Conservation (phyloP, 2,888 invertebrate species). For the Cenopis cana region DNA sequence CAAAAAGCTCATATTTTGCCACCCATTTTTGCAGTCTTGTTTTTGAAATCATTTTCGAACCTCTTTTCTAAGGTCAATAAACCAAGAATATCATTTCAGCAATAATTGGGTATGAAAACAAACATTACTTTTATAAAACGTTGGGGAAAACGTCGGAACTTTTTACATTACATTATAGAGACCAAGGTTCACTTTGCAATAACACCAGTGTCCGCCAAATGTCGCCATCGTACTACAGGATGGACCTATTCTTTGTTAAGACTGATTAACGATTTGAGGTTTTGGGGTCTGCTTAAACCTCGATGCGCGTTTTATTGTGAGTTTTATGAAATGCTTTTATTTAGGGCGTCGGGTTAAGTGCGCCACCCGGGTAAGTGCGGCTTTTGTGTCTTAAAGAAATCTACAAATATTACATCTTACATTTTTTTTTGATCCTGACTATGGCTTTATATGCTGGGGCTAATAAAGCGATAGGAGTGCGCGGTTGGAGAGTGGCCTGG, state of each 20-base stretch:
- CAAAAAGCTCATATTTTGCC: background rate
- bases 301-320: background rate
- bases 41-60: background rate
- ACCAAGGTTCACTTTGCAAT: background rate
- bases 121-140: slow-evolving; percentile 10
- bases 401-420: no score
- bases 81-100: background rate
- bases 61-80: background rate
- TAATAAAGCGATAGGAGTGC: no score
- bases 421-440: no score
- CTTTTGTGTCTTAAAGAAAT: no score
- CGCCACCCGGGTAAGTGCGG: no score
- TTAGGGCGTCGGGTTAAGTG: no score
- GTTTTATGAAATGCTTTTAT: slow-evolving; percentile 5
- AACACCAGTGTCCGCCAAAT: background rate
- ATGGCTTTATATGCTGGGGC: no score
- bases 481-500: no score
- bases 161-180: background rate
- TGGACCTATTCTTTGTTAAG: slow-evolving; percentile 13
- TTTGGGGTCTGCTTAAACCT: background rate
- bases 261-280: slow-evolving; percentile 22
- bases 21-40: background rate
- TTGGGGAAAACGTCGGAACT: background rate
- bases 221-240: slow-evolving; percentile 10
- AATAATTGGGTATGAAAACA: background rate